Percentiles rank a stretch among this genome's conserved stretches.
phyloP scores from a whole-genome alignment of 2,797 vertebrate species.

The Megaceryle alcyon region DNA sequence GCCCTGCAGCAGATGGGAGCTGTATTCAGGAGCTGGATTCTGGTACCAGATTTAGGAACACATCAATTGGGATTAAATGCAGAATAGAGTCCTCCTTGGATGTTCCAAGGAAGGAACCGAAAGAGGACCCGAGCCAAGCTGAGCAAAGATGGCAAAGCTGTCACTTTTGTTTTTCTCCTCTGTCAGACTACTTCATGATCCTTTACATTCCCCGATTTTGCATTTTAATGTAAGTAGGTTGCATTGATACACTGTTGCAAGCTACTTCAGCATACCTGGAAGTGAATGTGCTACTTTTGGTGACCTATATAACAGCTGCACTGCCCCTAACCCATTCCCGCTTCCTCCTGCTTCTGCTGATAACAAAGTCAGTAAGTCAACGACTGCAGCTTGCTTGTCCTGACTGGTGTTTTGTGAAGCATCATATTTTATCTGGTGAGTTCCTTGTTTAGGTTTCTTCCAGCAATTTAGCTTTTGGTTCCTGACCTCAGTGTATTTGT shows the following conservation, averaged over 20 bases:
- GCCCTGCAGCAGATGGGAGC: too few species aligned
- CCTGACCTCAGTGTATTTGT: neutral
- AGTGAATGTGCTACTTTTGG: neutral
- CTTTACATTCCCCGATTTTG: neutral
- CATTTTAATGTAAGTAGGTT: neutral
- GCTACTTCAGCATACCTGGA: neutral
- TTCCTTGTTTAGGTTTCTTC: neutral
- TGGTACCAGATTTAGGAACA: too few species aligned
- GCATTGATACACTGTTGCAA: neutral
- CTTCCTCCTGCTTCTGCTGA: neutral
- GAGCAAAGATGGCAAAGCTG: too few species aligned
- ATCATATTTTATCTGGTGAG: neutral
- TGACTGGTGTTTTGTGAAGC: neutral
- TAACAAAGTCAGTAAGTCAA: neutral
- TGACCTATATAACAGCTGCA: fast-evolving
- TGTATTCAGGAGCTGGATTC: too few species aligned
- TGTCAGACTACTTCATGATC: neutral
- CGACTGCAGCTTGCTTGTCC: neutral
- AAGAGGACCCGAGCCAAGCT: too few species aligned
- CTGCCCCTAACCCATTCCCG: neutral
- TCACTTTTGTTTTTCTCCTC: too few species aligned
- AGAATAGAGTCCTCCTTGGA: too few species aligned
- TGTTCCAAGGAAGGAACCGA: too few species aligned
- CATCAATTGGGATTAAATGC: too few species aligned
- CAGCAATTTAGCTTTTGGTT: neutral